phyloP scores from a whole-genome alignment of 1,140 invertebrate genomes.

The Macrosteles quadrilineatus region DNA sequence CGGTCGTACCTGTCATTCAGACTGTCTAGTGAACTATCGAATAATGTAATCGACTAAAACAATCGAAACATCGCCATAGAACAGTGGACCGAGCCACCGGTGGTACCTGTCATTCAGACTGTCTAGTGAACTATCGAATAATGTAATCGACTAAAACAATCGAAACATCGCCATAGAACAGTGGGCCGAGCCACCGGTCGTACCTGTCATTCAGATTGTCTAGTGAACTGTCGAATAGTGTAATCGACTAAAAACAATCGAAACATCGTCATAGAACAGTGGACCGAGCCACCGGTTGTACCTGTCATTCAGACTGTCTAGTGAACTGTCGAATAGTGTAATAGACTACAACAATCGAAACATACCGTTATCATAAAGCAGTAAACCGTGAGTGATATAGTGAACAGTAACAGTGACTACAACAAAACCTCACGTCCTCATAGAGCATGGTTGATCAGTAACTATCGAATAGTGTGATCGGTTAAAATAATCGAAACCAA shows the following conservation, averaged over 20 bases:
- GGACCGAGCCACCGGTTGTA: background rate
- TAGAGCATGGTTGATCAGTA: background rate
- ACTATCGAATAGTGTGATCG: too few relatives aligned
- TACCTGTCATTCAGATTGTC: slow-evolving; percentile 14
- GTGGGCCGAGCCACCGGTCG: slow-evolving; percentile 14
- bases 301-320: slow-evolving; percentile 6
- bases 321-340: too few relatives aligned
- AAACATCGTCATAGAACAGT: background rate
- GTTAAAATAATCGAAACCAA: background rate
- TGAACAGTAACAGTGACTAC: too few relatives aligned
- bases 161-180: slow-evolving; percentile 7
- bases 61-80: background rate
- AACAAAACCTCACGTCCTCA: background rate
- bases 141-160: too few relatives aligned
- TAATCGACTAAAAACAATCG: too few relatives aligned
- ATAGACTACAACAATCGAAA: too few relatives aligned
- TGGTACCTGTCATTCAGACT: background rate
- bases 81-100: background rate
- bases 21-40: slow-evolving; percentile 8
- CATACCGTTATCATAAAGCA: slow-evolving; percentile 7
- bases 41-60: too few relatives aligned
- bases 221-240: background rate
- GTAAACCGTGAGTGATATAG: too few relatives aligned
- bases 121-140: background rate
- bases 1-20: slow-evolving; percentile 10